Conservation (phyloP, 2,888 invertebrate species). For the Drosophila parthenogenetica region DNA sequence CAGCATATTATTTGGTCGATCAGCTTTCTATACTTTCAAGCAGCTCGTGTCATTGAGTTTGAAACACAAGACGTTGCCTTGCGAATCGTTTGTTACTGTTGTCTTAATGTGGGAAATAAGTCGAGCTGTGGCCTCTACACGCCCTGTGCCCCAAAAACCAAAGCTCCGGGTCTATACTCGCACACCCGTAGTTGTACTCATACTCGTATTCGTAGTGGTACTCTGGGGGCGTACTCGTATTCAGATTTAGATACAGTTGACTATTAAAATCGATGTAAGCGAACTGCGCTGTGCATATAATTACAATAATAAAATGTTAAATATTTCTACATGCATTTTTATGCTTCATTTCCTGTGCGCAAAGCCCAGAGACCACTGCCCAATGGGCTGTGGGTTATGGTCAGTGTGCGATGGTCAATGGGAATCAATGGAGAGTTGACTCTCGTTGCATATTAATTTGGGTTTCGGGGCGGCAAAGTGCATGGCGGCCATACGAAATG, state of each 20-base stretch:
- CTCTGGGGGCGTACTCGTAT: constrained; percentile 38
- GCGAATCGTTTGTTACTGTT: constrained; percentile 57
- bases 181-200: neutral
- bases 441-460: constrained; percentile 74
- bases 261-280: constrained; percentile 73
- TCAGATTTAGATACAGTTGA: constrained; percentile 60
- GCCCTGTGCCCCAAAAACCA: constrained; percentile 55
- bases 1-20: constrained; percentile 39
- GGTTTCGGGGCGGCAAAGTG: constrained; percentile 62
- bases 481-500: constrained; percentile 79
- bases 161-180: constrained; percentile 22
- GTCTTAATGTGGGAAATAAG: constrained; percentile 75
- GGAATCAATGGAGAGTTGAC: constrained; percentile 42
- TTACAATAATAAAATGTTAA: constrained; percentile 66
- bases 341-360: constrained; percentile 74
- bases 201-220: constrained; percentile 15
- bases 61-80: constrained; percentile 48
- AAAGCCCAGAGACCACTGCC: constrained; percentile 8
- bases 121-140: constrained; percentile 44
- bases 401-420: constrained; percentile 35
- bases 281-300: constrained; percentile 61
- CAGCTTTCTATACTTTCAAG: constrained; percentile 13
- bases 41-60: constrained; percentile 37
- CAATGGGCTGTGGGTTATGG: constrained; percentile 25
- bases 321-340: constrained; percentile 71